Evolutionary conservation across 2,113 vertebrate genomes (phyloP).

Genomic region (Alligator mississippiensis): DNA sequence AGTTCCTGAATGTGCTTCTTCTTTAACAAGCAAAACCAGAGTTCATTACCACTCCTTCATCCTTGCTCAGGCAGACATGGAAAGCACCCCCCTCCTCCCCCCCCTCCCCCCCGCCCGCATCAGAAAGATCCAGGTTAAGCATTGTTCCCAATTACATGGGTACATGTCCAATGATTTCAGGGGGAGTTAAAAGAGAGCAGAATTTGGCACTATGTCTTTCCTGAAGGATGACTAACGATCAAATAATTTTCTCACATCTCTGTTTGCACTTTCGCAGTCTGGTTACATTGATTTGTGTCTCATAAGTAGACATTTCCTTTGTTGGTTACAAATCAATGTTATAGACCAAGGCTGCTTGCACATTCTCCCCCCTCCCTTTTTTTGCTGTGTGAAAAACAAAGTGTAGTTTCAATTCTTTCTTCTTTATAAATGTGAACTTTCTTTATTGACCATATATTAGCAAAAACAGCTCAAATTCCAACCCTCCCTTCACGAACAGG

Average conservation of each 20-base stretch:
- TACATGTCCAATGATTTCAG: background rate
- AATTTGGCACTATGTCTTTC: constrained; percentile 62
- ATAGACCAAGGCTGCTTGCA: constrained; percentile 75
- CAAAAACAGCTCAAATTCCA: constrained; percentile 55
- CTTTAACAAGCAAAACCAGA: constrained; percentile 34
- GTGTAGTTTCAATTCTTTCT: constrained; percentile 54
- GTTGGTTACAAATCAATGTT: constrained; percentile 84
- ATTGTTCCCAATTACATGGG: background rate
- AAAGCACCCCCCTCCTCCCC: background rate
- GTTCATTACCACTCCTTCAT: constrained; percentile 38
- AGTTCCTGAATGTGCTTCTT: constrained; percentile 36
- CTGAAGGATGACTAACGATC: constrained; percentile 76
- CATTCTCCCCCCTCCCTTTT: constrained; percentile 23
- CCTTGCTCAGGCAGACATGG: background rate
- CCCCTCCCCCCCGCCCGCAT: background rate
- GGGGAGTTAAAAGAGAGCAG: constrained; percentile 25
- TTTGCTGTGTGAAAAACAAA: constrained; percentile 62
- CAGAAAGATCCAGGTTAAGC: background rate
- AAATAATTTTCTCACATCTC: constrained; percentile 85
- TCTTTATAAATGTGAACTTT: constrained; percentile 67
- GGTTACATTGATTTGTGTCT: constrained; percentile 85
- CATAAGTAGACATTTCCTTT: constrained; percentile 83
- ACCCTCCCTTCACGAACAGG: constrained; percentile 40
- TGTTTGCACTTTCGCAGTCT: constrained; percentile 82
- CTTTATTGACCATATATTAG: constrained; percentile 53